These are phyloP conservation scores for Pollenia amentaria DNA, from an alignment of 2,888 invertebrate species.

Conservation along the genomic window DNA sequence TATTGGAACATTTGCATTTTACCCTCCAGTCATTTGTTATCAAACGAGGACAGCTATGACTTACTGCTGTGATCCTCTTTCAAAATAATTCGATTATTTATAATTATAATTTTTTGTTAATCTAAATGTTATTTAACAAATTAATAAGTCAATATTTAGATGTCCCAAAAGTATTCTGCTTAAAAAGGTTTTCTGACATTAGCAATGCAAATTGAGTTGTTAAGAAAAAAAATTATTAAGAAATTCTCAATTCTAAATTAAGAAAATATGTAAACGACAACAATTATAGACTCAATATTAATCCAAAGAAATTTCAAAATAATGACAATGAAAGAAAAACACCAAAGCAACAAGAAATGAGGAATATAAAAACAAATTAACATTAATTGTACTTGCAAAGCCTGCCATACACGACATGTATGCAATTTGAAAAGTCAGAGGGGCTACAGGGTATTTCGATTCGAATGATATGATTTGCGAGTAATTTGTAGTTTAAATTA, in stretches of 20 bases:
- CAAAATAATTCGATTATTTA: constrained; percentile 10
- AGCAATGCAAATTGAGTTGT: constrained; percentile 68
- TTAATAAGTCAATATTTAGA: constrained; percentile 68
- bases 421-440: too few species aligned
- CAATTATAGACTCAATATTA: constrained; percentile 66
- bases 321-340: constrained; percentile 24
- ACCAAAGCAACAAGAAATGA: constrained; percentile 2
- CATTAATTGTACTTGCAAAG: constrained; percentile 33
- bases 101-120: constrained; percentile 39
- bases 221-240: constrained; percentile 10
- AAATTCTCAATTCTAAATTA: constrained; percentile 50
- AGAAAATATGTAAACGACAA: constrained; percentile 67
- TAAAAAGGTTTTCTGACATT: constrained; percentile 41
- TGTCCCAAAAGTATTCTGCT: neutral
- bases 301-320: constrained; percentile 43
- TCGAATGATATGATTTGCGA: too few species aligned
- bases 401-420: too few species aligned
- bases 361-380: constrained; percentile 44
- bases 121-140: constrained; percentile 56
- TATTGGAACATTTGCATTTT: too few species aligned
- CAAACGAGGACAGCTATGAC: neutral
- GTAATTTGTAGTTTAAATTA: too few species aligned
- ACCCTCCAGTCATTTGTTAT: too few species aligned
- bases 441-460: too few species aligned
- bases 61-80: neutral